Evolutionary conservation across 1,140 invertebrate genomes (phyloP).

Genomic region (Meloidogyne hapla): DNA sequence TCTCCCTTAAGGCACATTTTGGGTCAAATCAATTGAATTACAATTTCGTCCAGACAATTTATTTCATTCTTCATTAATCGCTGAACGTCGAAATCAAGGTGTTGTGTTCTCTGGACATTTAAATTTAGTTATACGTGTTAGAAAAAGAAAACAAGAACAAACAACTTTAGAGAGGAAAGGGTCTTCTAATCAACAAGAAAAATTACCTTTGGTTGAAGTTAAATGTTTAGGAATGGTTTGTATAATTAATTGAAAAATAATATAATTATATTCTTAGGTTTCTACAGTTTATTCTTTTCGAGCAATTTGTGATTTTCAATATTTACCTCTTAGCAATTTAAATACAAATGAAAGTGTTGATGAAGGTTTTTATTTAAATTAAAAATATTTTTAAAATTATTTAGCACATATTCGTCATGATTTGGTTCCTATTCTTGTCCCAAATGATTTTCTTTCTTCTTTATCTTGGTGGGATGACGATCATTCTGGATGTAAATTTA

Average conservation of each 20-base stretch:
- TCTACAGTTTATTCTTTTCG: constrained; percentile 53
- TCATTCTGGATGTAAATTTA: constrained; percentile 11
- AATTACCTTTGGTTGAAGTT: constrained; percentile 23
- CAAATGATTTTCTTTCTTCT: constrained; percentile 42
- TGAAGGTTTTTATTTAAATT: background rate
- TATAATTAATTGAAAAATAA: background rate
- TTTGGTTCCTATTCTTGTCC: constrained; percentile 50
- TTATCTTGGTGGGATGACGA: constrained; percentile 43
- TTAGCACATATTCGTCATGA: constrained; percentile 38
- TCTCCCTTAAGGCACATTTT: constrained; percentile 43
- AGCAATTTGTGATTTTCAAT: constrained; percentile 60
- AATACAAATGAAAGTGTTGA: constrained; percentile 6
- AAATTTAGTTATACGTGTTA: constrained; percentile 52
- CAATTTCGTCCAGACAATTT: constrained; percentile 53
- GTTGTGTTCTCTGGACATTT: constrained; percentile 49
- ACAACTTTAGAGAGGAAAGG: background rate
- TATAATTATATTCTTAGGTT: constrained; percentile 34
- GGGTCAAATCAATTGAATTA: constrained; percentile 46
- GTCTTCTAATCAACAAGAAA: constrained; percentile 32
- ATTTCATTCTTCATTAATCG: constrained; percentile 47
- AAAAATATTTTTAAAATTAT: background rate
- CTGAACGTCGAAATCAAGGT: constrained; percentile 42
- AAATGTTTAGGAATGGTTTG: constrained; percentile 55
- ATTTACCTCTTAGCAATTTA: constrained; percentile 46
- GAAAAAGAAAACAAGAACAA: constrained; percentile 26